Evolutionary conservation across 2,113 vertebrate species (phyloP).

Genomic region (Microtus oregoni): DNA sequence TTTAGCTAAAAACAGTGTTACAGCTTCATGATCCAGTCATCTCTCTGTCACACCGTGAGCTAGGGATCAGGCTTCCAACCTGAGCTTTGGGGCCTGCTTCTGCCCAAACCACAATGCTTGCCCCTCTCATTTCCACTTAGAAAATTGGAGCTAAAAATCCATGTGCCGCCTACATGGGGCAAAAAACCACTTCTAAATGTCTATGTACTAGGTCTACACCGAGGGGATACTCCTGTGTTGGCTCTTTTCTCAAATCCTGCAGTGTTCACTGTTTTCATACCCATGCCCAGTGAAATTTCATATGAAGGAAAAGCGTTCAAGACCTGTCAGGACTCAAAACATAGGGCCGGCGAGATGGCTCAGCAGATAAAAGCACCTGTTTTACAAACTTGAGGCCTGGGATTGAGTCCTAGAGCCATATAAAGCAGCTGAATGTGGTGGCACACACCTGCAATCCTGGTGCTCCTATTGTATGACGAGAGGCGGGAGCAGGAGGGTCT

Average conservation of each 20-base stretch:
- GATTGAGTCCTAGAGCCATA: neutral
- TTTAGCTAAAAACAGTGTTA: neutral
- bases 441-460: neutral
- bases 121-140: neutral
- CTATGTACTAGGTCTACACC: neutral
- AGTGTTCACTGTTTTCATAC: neutral
- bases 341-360: neutral
- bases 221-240: neutral
- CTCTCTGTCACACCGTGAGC: neutral
- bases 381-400: neutral
- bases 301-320: neutral
- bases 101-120: neutral
- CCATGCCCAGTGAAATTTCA: slow-evolving; percentile 26
- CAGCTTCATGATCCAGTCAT: neutral
- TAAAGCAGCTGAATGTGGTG: no score
- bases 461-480: neutral
- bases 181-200: neutral
- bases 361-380: neutral
- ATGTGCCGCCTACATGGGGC: neutral
- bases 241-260: neutral
- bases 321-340: neutral
- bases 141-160: neutral
- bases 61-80: neutral
- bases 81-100: neutral
- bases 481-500: neutral